Evolutionary conservation across 2,113 vertebrate genomes (phyloP).

Genomic region (Glaucomys volans): DNA sequence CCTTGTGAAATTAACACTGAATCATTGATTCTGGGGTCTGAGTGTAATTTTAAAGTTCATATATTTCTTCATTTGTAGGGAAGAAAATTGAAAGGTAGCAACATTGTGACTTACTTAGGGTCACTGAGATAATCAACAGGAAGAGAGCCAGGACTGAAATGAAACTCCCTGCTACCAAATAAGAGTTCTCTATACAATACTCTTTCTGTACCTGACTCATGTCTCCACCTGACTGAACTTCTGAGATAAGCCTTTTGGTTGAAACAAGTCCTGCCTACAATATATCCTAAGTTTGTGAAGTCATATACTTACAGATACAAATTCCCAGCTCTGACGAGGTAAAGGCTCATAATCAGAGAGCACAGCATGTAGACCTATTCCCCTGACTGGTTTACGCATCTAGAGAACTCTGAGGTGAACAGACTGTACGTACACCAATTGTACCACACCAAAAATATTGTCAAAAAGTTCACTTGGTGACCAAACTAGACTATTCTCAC

Average conservation of each 20-base stretch:
- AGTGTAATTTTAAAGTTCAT: neutral
- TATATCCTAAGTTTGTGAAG: neutral
- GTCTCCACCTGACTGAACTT: neutral
- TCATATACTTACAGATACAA: neutral
- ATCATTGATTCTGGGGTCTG: neutral
- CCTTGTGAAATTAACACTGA: conserved; percentile 1
- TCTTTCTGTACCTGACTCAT: neutral
- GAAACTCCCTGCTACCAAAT: neutral
- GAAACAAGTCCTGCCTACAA: neutral
- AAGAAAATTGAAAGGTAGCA: neutral
- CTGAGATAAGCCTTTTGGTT: neutral
- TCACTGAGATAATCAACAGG: neutral
- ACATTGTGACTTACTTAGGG: neutral
- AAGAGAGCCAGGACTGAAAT: neutral
- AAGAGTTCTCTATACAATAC: neutral
- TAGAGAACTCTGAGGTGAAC: neutral
- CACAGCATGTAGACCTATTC: neutral
- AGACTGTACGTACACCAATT: neutral
- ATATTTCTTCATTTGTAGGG: neutral
- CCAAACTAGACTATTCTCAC: neutral
- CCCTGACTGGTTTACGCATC: neutral
- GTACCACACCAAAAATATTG: neutral
- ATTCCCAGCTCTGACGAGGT: neutral
- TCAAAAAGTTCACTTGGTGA: neutral
- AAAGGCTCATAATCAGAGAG: neutral